A percentile compares a stretch with the other conserved stretches of the same genome.
These are phyloP conservation scores for Setipinna tenuifilis DNA, from an alignment of 2,797 vertebrate species.

Conservation along the genomic window DNA sequence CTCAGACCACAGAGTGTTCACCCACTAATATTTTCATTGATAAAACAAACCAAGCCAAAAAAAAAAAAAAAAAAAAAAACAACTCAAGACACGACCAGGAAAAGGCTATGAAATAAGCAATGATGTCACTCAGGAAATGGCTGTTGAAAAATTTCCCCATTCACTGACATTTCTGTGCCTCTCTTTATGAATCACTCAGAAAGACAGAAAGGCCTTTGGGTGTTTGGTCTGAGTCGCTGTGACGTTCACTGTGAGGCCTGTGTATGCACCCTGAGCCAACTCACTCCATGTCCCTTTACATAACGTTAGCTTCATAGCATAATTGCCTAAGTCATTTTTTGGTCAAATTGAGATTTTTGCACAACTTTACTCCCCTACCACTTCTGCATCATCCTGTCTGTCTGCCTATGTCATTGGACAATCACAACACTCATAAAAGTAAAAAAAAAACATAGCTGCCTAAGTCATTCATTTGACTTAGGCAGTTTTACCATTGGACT, in stretches of 20 bases:
- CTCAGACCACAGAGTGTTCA: not conserved
- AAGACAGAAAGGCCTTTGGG: not conserved
- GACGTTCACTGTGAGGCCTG: not conserved
- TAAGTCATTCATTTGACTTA: too few species aligned
- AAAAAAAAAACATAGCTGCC: too few species aligned
- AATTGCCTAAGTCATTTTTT: too few species aligned
- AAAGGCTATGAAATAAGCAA: not conserved
- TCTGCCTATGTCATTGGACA: too few species aligned
- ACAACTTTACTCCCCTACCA: too few species aligned
- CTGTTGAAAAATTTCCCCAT: not conserved
- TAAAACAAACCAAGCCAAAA: not conserved
- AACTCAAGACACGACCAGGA: not conserved
- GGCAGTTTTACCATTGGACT: too few species aligned
- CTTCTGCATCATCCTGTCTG: too few species aligned
- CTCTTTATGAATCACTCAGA: not conserved
- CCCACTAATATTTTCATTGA: constrained; percentile 15
- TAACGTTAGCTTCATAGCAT: too few species aligned
- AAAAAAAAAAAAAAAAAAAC: not conserved
- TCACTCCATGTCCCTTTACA: not conserved
- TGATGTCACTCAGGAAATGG: not conserved
- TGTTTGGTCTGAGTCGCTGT: not conserved
- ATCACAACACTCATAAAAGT: too few species aligned
- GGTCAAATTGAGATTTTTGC: too few species aligned
- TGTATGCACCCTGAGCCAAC: not conserved
- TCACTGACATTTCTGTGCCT: not conserved